phyloP scores from a whole-genome alignment of 2,113 vertebrate genomes.

The Terrapene triunguis region DNA sequence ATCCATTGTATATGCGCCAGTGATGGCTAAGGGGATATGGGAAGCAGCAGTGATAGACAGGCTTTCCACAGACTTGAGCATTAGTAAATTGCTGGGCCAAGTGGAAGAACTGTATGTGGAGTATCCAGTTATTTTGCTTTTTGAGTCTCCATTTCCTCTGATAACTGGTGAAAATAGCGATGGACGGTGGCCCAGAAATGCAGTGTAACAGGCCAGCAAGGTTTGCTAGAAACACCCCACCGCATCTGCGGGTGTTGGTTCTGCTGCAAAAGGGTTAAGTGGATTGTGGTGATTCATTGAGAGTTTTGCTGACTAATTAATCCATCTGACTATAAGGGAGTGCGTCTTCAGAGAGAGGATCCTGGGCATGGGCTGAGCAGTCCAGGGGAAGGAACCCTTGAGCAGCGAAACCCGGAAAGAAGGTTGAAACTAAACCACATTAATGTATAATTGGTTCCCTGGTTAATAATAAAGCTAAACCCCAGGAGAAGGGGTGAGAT shows the following conservation, averaged over 20 bases:
- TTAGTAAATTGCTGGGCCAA: background rate
- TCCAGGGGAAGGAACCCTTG: background rate
- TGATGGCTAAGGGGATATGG: background rate
- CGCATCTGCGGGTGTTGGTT: background rate
- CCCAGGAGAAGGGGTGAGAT: background rate
- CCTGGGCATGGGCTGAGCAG: background rate
- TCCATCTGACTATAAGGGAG: background rate
- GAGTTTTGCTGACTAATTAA: background rate
- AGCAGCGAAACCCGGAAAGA: background rate
- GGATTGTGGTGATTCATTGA: background rate
- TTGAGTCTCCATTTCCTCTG: background rate
- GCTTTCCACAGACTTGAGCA: background rate
- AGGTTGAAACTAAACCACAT: background rate
- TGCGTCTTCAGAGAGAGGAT: background rate
- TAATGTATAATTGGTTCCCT: background rate
- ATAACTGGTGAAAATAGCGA: background rate
- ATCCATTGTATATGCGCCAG: background rate
- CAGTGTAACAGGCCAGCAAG: background rate
- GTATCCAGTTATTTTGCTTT: background rate
- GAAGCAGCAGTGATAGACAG: background rate
- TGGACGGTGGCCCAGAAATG: conserved; percentile 15
- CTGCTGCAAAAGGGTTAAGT: background rate
- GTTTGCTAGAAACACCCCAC: background rate
- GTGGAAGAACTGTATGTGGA: background rate
- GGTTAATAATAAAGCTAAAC: background rate